Evolutionary conservation across 2,113 vertebrate species (phyloP).

Genomic region (Istiophorus platypterus): DNA sequence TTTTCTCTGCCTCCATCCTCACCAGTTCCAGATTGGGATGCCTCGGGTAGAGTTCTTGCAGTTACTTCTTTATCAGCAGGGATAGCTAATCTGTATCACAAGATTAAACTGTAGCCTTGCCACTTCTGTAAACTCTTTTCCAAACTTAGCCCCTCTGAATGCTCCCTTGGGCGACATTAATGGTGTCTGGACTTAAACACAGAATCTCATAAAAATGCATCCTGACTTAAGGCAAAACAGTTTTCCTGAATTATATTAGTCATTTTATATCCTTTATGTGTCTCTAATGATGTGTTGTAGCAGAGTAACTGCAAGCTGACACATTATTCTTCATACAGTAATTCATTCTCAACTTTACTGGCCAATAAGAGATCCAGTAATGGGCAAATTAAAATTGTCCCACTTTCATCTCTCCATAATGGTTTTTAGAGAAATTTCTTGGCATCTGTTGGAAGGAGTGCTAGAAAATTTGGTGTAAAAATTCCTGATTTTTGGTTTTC

Average conservation of each 20-base stretch:
- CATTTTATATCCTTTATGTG: constrained; percentile 39
- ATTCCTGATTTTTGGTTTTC: no score
- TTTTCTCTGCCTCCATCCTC: constrained; percentile 31
- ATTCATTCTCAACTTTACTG: background rate
- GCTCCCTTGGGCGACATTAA: constrained; percentile 6
- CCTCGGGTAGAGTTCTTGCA: background rate
- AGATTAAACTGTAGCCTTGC: constrained; percentile 6
- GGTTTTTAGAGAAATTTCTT: no score
- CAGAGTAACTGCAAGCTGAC: constrained; percentile 35
- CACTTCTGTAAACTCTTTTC: constrained; percentile 21
- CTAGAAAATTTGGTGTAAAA: no score
- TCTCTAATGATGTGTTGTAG: constrained; percentile 49
- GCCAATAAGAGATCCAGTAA: constrained; percentile 11
- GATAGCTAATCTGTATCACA: background rate
- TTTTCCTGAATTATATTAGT: constrained; percentile 27
- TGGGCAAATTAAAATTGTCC: constrained; percentile 31
- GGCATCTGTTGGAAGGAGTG: no score
- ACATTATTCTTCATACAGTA: background rate
- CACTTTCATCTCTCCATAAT: constrained; percentile 1
- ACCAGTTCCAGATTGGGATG: background rate
- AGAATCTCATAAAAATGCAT: constrained; percentile 7
- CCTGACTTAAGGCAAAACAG: background rate
- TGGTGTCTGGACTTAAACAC: constrained; percentile 2
- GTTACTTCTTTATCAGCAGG: background rate
- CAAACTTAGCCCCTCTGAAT: background rate